Evolutionary conservation across 2,888 invertebrate genomes (phyloP), one percentile per base, ranked within the genome.

Genomic region (Xestia ashworthii): DNA sequence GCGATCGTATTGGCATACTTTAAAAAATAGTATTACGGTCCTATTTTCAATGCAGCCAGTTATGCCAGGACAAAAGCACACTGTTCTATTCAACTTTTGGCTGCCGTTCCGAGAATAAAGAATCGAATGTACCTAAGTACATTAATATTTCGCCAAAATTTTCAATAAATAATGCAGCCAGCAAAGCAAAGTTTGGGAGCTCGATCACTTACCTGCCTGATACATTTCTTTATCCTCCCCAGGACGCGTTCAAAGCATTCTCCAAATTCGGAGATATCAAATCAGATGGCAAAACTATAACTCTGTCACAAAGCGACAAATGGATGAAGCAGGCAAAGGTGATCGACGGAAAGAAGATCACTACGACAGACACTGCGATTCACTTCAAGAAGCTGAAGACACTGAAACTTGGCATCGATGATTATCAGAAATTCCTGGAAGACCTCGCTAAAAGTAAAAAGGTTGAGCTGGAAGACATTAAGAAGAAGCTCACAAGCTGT

Each of bases 251-350:
- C 93, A 98, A 98, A 91, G 97, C 98, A 3, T 99, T 99, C 93
- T 98, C 98, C 12, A 98, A 98, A 95, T 99, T 99, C 92, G 99
- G 99, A 0, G 99, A 99, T 92, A 97, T 97, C 5, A 98, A 98
- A 93, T 98, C 98, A 25, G 98, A 98, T 91, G 99, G 99, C 0
- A 98, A 98, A 93, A 97, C 97, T 65, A 98, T 99, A 83, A 98
- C 98, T 0, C 96, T 99, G n/a, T 98, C 98, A 16, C 98, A 99
- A 94, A 98, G 98, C 91, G 99, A 99, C 94, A 99, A 99, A 95
- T 99, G 99, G 99, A 98, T 99, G 98, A 99, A 99, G 91, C 99
- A 99, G 92, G 99, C 99, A 0, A 98, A 96, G 86, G 96, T 98
- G 14, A 98, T 98, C 87, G 99, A 97, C 86, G 97, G 98, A 4